A percentile compares a stretch with the other conserved stretches of the same genome.
Evolutionary conservation across 2,888 invertebrate species (phyloP).

Genomic region (Cynaeus angustus): DNA sequence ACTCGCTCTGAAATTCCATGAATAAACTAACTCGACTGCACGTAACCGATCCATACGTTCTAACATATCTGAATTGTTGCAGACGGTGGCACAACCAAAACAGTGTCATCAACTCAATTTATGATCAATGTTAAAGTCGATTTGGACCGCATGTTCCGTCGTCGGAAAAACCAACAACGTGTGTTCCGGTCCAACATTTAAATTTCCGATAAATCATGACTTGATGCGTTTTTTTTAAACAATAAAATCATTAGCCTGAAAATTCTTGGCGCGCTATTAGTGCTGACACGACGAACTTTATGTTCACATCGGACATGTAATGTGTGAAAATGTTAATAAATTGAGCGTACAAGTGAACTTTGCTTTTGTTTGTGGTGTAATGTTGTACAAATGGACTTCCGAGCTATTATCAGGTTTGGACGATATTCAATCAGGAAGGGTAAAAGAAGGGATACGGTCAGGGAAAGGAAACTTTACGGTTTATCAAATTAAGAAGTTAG

Average conservation of each 20-base stretch:
- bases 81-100: slow-evolving; percentile 25
- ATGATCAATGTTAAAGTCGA: slow-evolving; percentile 35
- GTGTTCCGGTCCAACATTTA: slow-evolving; percentile 25
- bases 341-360: not conserved
- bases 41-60: slow-evolving; percentile 42
- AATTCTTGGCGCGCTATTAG: slow-evolving; percentile 28
- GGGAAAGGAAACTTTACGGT: not conserved
- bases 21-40: slow-evolving; percentile 49
- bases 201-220: slow-evolving; percentile 37
- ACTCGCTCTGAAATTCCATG: slow-evolving; percentile 46
- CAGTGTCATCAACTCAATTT: slow-evolving; percentile 32
- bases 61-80: slow-evolving; percentile 38
- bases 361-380: slow-evolving; percentile 13
- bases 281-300: slow-evolving; percentile 23
- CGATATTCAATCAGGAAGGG: not conserved
- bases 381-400: not conserved
- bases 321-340: slow-evolving; percentile 20
- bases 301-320: slow-evolving; percentile 1
- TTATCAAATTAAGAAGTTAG: slow-evolving; percentile 9
- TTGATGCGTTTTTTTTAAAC: slow-evolving; percentile 6
- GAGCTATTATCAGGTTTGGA: slow-evolving; percentile 6
- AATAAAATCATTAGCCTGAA: slow-evolving; percentile 23
- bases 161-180: slow-evolving; percentile 18
- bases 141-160: slow-evolving; percentile 30
- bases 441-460: not conserved